phyloP scores from a whole-genome alignment of 2,888 invertebrate genomes.

The Selenia dentaria region DNA sequence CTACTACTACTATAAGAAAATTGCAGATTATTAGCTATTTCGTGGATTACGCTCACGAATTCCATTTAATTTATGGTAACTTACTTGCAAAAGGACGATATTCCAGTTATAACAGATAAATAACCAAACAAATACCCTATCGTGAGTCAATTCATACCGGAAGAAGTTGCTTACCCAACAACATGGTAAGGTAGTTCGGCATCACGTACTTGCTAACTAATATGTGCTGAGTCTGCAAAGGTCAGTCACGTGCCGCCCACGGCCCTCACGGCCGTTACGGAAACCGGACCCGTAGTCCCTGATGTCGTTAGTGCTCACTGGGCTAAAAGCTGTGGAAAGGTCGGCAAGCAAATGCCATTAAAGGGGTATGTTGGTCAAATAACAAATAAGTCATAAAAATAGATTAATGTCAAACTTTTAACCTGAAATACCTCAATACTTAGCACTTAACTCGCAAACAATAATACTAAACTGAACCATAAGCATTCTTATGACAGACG shows the following conservation, averaged over 20 bases:
- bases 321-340: constrained; percentile 11
- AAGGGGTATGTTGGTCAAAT: background rate
- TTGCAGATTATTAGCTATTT: too few species aligned
- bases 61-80: too few species aligned
- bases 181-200: constrained; percentile 7
- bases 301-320: constrained; percentile 13
- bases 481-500: too few species aligned
- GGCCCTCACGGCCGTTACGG: constrained; percentile 14
- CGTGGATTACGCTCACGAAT: too few species aligned
- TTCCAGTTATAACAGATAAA: background rate
- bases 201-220: constrained; percentile 14
- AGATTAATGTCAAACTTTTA: too few species aligned
- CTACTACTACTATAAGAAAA: too few species aligned
- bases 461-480: too few species aligned
- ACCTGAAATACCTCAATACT: too few species aligned
- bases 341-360: background rate
- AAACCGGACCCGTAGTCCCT: constrained; percentile 11
- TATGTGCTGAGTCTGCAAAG: constrained; percentile 23
- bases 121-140: constrained; percentile 11
- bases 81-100: too few species aligned
- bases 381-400: too few species aligned
- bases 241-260: constrained; percentile 14
- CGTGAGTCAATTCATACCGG: constrained; percentile 7
- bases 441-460: too few species aligned
- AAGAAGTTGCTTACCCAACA: constrained; percentile 13